Evolutionary conservation across 1,140 invertebrate species (phyloP), one percentile per base, ranked within the genome.

Genomic region (Trichoplusia ni): DNA sequence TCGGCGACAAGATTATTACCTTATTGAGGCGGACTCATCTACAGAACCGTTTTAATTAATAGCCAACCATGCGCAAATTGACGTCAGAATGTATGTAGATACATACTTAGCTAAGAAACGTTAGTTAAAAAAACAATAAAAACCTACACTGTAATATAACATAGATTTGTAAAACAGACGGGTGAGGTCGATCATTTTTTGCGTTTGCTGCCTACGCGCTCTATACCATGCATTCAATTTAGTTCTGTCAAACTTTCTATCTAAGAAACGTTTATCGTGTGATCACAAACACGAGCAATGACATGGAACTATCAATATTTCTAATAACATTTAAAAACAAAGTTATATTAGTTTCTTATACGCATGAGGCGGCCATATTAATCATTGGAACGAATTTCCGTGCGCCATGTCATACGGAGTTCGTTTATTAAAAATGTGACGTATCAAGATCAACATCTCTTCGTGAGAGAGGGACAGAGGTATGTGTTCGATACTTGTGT

Each of bases 381-480:
- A 90, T 90, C 88, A 90, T 90, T 85, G 76, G 79, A 87, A 88
- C 82, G 81, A 86, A 89, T 89, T 89, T 87, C 86, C 83, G 80
- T 86, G 82, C 86, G 79, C 79, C 85, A 82, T 89, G 86, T 90
- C 85, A 88, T 88, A 89, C 83, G 80, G 76, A 83, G 85, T 90
- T 87, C 88, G 88, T 90, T 90, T 90, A 90, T 90, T 90, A 90
- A 90, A 90, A 90, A 87, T 89, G 79, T 90, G 88, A 90, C 86
- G 88, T 90, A 90, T 90, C 86, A 89, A 90, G 88, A 90, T 90
- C 88, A 89, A 90, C 84, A 89, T 88, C 86, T 84, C 81, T 73
- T 80, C 44, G 77, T 53, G 33, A 63, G 81, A 87, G 76, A 54
- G 81, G 67, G 81, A 88, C 74, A 73, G 73, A 54, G 33, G 75